A percentile compares a stretch with the other conserved stretches of the same genome.
phyloP scores from a whole-genome alignment of 2,113 vertebrate genomes.

The Catharus fuscescens region DNA sequence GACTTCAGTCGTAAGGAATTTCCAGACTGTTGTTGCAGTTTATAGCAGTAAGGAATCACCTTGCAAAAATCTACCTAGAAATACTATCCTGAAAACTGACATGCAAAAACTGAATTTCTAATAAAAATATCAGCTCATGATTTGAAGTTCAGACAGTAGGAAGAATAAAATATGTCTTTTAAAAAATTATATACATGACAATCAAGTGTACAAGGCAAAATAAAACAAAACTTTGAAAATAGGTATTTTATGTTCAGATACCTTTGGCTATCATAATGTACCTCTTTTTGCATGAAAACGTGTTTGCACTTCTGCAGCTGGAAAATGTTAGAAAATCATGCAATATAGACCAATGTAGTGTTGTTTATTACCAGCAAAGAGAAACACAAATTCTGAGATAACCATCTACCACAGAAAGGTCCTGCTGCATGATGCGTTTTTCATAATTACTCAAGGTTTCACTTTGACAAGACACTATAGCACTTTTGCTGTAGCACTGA shows the following conservation, averaged over 20 bases:
- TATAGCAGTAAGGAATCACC: neutral
- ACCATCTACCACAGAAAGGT: neutral
- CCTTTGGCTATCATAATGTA: neutral
- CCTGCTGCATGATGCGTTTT: neutral
- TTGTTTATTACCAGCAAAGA: neutral
- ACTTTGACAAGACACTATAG: neutral
- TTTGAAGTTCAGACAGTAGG: neutral
- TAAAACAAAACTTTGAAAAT: neutral
- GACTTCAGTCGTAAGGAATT: slow-evolving; percentile 2
- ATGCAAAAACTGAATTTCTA: neutral
- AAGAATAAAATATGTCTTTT: neutral
- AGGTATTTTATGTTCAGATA: neutral
- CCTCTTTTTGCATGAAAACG: neutral
- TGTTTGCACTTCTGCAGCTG: neutral
- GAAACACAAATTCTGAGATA: neutral
- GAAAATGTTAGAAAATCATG: neutral
- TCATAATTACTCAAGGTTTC: neutral
- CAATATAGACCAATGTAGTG: neutral
- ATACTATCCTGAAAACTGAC: neutral
- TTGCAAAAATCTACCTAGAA: neutral
- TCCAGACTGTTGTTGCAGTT: neutral
- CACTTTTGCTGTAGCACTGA: neutral
- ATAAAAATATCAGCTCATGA: neutral
- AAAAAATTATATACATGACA: neutral
- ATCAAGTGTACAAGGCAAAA: neutral